phyloP scores from a whole-genome alignment of 2,113 vertebrate genomes.

The Aramus guarauna region DNA sequence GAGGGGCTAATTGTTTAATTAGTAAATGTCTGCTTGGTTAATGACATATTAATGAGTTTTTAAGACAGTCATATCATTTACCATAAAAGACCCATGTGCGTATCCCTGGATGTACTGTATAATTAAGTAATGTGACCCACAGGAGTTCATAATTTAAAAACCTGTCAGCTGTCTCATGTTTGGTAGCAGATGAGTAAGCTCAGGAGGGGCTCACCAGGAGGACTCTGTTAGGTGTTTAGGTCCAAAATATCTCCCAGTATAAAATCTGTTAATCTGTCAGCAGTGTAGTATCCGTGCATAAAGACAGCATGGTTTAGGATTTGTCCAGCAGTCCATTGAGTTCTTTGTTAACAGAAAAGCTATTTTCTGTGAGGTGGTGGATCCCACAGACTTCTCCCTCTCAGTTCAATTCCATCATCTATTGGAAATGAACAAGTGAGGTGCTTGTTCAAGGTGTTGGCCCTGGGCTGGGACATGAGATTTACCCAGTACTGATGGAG shows the following conservation, averaged over 20 bases:
- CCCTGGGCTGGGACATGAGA: not conserved
- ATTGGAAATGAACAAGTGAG: not conserved
- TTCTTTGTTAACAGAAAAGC: not conserved
- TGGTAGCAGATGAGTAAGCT: slow-evolving; percentile 64
- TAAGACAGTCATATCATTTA: slow-evolving; percentile 85
- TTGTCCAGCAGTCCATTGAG: not conserved
- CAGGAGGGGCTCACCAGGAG: slow-evolving; percentile 65
- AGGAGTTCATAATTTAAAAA: slow-evolving; percentile 80
- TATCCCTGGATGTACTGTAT: slow-evolving; percentile 82
- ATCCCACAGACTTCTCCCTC: not conserved
- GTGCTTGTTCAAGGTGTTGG: not conserved
- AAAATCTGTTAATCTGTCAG: slow-evolving; percentile 20
- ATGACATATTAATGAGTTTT: slow-evolving; percentile 90
- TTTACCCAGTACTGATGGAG: not conserved
- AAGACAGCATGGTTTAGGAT: not conserved
- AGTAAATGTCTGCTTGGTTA: slow-evolving; percentile 87
- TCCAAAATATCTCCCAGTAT: slow-evolving; percentile 38
- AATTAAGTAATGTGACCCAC: slow-evolving; percentile 84
- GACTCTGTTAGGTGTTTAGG: slow-evolving; percentile 32
- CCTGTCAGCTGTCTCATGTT: slow-evolving; percentile 75
- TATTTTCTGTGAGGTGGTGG: not conserved
- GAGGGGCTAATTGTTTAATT: slow-evolving; percentile 89
- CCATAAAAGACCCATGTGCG: slow-evolving; percentile 81
- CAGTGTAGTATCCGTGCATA: not conserved
- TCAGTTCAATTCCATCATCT: not conserved